Percentiles rank a stretch among this genome's conserved stretches.
Conservation (phyloP, 2,113 vertebrate species). For the Python bivittatus region DNA sequence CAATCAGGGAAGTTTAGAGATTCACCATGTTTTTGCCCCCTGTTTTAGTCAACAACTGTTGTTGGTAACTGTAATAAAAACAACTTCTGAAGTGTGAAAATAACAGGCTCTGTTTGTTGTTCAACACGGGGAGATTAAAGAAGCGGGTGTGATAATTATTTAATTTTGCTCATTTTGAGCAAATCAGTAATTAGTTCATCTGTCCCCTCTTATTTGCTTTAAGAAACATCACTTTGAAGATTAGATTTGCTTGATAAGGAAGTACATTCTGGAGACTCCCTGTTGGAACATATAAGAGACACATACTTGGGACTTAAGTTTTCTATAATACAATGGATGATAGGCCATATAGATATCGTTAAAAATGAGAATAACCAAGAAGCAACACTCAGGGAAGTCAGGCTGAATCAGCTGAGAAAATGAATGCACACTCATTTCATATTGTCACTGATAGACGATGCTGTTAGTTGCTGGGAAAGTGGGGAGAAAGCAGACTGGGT, state of each 20-base stretch:
- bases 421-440: background rate
- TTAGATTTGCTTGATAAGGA: background rate
- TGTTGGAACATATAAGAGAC: background rate
- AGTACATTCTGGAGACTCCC: background rate
- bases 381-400: no score
- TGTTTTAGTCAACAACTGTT: slow-evolving; percentile 59
- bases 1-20: slow-evolving; percentile 48
- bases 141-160: slow-evolving; percentile 60
- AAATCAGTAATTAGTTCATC: slow-evolving; percentile 49
- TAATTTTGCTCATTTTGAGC: slow-evolving; percentile 65
- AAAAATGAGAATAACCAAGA: background rate
- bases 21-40: slow-evolving; percentile 53
- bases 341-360: background rate
- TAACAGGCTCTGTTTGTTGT: slow-evolving; percentile 64
- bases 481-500: background rate
- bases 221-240: slow-evolving; percentile 16
- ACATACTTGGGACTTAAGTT: background rate
- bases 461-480: background rate
- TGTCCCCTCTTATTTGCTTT: slow-evolving; percentile 29
- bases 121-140: slow-evolving; percentile 63
- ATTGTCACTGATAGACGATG: background rate
- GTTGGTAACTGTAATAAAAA: slow-evolving; percentile 60
- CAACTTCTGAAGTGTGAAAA: slow-evolving; percentile 68
- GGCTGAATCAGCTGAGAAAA: background rate
- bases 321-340: background rate